Conservation (phyloP, 1,140 invertebrate species). For the Drosophila simulans region DNA sequence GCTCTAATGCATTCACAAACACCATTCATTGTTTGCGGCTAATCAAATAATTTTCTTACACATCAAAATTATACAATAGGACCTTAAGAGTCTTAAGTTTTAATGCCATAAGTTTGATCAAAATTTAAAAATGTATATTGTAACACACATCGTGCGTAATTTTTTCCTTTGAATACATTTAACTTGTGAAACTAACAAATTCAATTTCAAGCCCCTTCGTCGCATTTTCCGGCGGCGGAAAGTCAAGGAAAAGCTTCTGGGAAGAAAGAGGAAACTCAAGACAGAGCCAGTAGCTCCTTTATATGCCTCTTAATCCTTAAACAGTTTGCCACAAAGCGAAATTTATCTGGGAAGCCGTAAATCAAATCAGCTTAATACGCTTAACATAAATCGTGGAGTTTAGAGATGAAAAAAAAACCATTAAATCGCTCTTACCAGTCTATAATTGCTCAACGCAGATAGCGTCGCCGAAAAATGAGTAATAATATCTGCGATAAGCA, state of each 20-base stretch:
- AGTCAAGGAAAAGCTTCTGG: neutral
- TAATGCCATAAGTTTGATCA: neutral
- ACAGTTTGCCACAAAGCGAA: constrained; percentile 30
- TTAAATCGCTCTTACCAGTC: constrained; percentile 18
- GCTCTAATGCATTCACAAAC: neutral
- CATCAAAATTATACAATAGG: neutral
- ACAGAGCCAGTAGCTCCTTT: constrained; percentile 3
- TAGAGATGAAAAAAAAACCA: constrained; percentile 16
- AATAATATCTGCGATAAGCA: constrained; percentile 20
- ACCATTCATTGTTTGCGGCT: neutral
- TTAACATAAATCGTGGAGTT: constrained; percentile 52
- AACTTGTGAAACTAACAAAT: constrained; percentile 39
- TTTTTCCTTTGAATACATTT: neutral
- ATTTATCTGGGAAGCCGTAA: constrained; percentile 51
- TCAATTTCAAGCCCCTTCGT: constrained; percentile 66
- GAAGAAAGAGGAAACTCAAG: neutral
- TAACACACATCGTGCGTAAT: neutral
- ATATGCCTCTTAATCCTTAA: constrained; percentile 39
- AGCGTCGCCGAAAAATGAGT: constrained; percentile 13
- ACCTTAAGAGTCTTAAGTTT: neutral
- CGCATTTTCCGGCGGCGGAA: neutral
- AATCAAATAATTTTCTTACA: neutral
- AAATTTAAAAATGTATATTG: neutral
- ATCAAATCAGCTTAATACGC: constrained; percentile 65
- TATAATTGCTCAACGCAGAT: constrained; percentile 30